These are phyloP conservation scores for Xestia rhomboidea DNA, from an alignment of 2,888 invertebrate species.

Conservation along the genomic window DNA sequence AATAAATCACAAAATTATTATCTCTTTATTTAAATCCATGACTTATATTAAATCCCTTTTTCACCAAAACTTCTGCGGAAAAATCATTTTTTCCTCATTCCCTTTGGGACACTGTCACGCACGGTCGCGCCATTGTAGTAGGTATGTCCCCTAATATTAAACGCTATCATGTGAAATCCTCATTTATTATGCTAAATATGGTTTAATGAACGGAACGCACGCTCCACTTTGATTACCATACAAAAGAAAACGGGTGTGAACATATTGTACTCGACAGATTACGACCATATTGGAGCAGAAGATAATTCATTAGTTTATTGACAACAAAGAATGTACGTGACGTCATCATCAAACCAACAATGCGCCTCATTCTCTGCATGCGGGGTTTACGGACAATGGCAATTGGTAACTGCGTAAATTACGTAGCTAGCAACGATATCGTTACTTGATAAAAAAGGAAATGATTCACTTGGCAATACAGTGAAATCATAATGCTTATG, in stretches of 20 bases:
- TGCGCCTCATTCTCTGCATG: constrained; percentile 16
- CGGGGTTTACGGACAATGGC: constrained; percentile 34
- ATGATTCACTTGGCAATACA: constrained; percentile 48
- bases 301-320: constrained; percentile 37
- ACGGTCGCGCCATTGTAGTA: neutral
- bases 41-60: neutral
- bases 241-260: constrained; percentile 16
- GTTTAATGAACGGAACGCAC: constrained; percentile 31
- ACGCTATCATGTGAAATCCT: constrained; percentile 25
- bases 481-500: constrained; percentile 51
- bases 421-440: constrained; percentile 37
- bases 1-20: neutral
- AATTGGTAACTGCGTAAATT: constrained; percentile 36
- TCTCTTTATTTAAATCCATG: neutral
- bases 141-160: constrained; percentile 19
- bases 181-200: constrained; percentile 27
- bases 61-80: neutral
- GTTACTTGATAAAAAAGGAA: constrained; percentile 47
- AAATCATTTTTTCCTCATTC: constrained; percentile 3
- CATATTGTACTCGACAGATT: neutral
- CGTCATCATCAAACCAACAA: constrained; percentile 39
- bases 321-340: constrained; percentile 48
- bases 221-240: constrained; percentile 31
- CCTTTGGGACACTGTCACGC: neutral
- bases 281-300: constrained; percentile 1